Evolutionary conservation across 2,797 vertebrate genomes (phyloP).

Genomic region (Hyperoplus immaculatus): DNA sequence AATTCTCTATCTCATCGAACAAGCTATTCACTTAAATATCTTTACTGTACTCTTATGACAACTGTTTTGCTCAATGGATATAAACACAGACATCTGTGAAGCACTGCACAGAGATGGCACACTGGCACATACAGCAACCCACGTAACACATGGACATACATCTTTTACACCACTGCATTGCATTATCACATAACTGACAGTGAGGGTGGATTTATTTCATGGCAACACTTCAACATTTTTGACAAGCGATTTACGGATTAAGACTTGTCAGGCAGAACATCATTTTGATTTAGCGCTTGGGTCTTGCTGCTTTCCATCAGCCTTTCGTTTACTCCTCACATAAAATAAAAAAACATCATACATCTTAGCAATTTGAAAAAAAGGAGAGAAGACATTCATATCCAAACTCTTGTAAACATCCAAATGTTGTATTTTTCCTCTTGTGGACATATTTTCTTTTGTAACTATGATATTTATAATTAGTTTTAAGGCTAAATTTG

Average conservation of each 20-base stretch:
- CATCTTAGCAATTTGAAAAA: neutral
- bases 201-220: slow-evolving; percentile 9
- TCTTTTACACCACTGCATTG: slow-evolving; percentile 23
- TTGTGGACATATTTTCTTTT: neutral
- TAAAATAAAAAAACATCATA: slow-evolving; percentile 3
- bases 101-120: slow-evolving; percentile 44
- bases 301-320: neutral
- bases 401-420: neutral
- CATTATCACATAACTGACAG: slow-evolving; percentile 26
- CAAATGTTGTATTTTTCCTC: neutral
- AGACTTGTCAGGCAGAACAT: slow-evolving; percentile 6
- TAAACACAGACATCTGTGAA: slow-evolving; percentile 34
- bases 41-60: slow-evolving; percentile 16
- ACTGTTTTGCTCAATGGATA: slow-evolving; percentile 26
- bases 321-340: slow-evolving; percentile 23
- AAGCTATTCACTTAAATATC: slow-evolving; percentile 19
- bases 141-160: slow-evolving; percentile 29
- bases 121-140: slow-evolving; percentile 32
- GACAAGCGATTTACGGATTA: neutral
- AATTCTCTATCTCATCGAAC: slow-evolving; percentile 36
- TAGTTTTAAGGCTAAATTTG: slow-evolving; percentile 33
- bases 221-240: slow-evolving; percentile 6
- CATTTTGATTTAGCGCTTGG: too few species aligned
- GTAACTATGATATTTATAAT: neutral
- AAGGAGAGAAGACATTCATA: neutral